Conservation (phyloP, 2,888 invertebrate species). For the Andrena chrysosceles region DNA sequence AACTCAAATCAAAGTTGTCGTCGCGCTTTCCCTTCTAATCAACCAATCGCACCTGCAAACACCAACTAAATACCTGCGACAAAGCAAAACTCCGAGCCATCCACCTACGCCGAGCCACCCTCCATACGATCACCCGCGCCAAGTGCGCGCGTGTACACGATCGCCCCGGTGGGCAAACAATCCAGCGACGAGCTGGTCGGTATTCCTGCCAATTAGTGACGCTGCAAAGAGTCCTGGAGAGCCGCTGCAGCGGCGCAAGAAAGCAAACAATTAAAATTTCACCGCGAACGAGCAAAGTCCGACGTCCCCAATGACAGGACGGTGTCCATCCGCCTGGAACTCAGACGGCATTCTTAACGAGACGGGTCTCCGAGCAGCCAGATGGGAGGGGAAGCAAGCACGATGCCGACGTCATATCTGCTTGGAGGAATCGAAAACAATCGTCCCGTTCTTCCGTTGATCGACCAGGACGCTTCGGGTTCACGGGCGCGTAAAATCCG, state of each 20-base stretch:
- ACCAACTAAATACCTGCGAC: too few species aligned
- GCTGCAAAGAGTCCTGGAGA: not conserved
- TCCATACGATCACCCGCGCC: not conserved
- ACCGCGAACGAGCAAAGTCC: not conserved
- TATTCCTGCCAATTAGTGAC: not conserved
- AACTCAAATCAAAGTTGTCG: too few species aligned
- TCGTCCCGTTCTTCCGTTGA: slow-evolving; percentile 16
- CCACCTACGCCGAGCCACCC: not conserved
- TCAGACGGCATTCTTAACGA: not conserved
- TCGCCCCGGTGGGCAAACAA: not conserved
- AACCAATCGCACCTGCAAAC: too few species aligned
- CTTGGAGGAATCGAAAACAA: not conserved
- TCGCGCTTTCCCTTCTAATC: too few species aligned
- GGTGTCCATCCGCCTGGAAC: not conserved
- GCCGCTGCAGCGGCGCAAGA: not conserved
- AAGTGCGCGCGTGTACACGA: not conserved
- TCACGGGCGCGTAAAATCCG: slow-evolving; percentile 40
- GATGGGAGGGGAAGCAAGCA: not conserved
- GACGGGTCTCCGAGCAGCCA: not conserved
- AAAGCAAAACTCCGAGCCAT: not conserved
- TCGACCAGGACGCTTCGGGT: not conserved
- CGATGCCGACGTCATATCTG: not conserved
- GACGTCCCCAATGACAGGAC: not conserved
- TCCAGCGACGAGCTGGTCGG: not conserved
- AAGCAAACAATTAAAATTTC: slow-evolving; percentile 10